Evolutionary conservation across 1,140 invertebrate species (phyloP).

Genomic region (Schlechtendalia chinensis): DNA sequence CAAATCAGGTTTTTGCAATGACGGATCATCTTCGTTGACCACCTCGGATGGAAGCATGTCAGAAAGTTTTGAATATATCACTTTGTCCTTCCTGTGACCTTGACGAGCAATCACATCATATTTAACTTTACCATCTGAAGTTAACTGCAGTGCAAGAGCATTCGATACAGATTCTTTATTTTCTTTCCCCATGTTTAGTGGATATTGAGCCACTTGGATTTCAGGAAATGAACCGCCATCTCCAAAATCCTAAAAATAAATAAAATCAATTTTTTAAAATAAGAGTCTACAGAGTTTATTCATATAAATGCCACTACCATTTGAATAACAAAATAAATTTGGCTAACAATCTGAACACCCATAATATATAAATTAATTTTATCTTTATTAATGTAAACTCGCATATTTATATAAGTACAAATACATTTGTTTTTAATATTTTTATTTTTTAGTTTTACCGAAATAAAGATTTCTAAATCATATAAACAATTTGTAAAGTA

Average conservation of each 20-base stretch:
- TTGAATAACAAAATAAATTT: too few species aligned
- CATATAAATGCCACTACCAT: too few species aligned
- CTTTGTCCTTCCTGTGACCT: constrained; percentile 94
- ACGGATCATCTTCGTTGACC: constrained; percentile 84
- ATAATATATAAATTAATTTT: too few species aligned
- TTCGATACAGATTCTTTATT: constrained; percentile 77
- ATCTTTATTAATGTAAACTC: too few species aligned
- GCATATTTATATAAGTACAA: too few species aligned
- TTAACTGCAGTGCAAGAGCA: constrained; percentile 89
- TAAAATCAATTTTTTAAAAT: too few species aligned
- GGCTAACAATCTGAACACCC: too few species aligned
- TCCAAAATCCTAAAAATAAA: constrained; percentile 66
- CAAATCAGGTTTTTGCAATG: constrained; percentile 78
- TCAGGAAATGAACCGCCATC: constrained; percentile 99
- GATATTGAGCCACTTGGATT: constrained; percentile 95
- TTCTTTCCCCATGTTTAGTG: constrained; percentile 79
- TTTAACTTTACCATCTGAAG: constrained; percentile 92
- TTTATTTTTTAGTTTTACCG: too few species aligned
- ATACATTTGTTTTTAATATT: too few species aligned
- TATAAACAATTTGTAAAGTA: too few species aligned
- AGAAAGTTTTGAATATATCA: constrained; percentile 91
- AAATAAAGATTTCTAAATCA: too few species aligned
- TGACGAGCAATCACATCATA: constrained; percentile 94
- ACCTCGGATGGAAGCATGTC: constrained; percentile 94
- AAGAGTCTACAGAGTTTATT: too few species aligned